Evolutionary conservation across 2,888 invertebrate genomes (phyloP).

Genomic region (Tridacna crocea): DNA sequence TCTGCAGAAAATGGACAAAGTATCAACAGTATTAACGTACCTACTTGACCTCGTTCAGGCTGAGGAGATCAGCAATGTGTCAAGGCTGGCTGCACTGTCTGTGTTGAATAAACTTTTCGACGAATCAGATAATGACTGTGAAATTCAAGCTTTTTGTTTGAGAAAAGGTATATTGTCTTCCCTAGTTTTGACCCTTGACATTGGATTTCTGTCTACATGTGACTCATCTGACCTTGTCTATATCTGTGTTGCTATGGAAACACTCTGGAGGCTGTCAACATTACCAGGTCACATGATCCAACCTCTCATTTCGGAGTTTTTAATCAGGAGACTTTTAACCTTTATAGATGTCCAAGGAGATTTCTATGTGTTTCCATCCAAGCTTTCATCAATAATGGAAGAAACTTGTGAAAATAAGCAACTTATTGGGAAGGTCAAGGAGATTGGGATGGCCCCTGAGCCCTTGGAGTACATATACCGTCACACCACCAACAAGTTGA

Average conservation of each 20-base stretch:
- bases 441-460: slow-evolving; percentile 51
- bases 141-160: slow-evolving; percentile 42
- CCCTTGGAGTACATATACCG: slow-evolving; percentile 51
- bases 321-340: slow-evolving; percentile 54
- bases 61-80: slow-evolving; percentile 35
- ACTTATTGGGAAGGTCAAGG: slow-evolving; percentile 62
- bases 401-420: slow-evolving; percentile 64
- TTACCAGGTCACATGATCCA: slow-evolving; percentile 54
- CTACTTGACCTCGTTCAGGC: slow-evolving; percentile 44
- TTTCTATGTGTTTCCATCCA: slow-evolving; percentile 53
- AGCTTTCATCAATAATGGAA: slow-evolving; percentile 14
- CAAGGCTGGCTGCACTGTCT: slow-evolving; percentile 56
- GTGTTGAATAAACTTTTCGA: slow-evolving; percentile 60
- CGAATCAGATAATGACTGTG: slow-evolving; percentile 33
- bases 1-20: slow-evolving; percentile 8
- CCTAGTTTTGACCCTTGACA: slow-evolving; percentile 53
- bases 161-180: slow-evolving; percentile 53
- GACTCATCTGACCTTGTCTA: slow-evolving; percentile 47
- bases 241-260: slow-evolving; percentile 58
- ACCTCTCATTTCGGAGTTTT: slow-evolving; percentile 46
- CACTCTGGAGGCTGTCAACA: slow-evolving; percentile 59
- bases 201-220: slow-evolving; percentile 32
- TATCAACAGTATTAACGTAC: slow-evolving; percentile 40
- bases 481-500: slow-evolving; percentile 49
- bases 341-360: slow-evolving; percentile 51